Conservation (phyloP, 2,113 vertebrate genomes). For the Rhadina sibilatrix region DNA sequence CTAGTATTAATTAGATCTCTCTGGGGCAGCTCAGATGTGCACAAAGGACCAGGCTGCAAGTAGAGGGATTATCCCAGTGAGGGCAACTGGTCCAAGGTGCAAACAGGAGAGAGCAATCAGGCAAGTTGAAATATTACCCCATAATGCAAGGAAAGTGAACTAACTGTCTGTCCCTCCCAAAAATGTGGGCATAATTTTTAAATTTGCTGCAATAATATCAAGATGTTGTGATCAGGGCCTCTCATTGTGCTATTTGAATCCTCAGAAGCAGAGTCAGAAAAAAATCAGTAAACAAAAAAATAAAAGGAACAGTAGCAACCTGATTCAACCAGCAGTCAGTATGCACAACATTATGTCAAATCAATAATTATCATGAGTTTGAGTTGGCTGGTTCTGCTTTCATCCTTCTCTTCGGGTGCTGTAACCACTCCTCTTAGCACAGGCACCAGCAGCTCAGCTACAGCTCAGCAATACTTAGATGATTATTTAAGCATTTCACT, state of each 20-base stretch:
- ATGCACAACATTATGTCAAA: neutral
- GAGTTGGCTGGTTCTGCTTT: neutral
- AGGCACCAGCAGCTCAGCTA: neutral
- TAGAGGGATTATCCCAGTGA: neutral
- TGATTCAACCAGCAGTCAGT: neutral
- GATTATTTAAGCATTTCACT: neutral
- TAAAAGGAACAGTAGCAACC: neutral
- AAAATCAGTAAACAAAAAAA: neutral
- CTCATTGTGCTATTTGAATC: neutral
- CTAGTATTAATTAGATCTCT: neutral
- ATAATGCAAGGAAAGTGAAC: neutral
- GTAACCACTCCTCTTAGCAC: neutral
- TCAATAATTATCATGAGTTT: neutral
- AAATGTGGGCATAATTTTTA: neutral
- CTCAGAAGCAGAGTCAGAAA: neutral
- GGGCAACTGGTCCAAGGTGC: neutral
- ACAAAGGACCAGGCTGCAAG: neutral
- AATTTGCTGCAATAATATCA: neutral
- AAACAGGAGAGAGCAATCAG: neutral
- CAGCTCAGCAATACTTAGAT: neutral
- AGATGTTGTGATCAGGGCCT: neutral
- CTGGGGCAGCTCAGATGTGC: neutral
- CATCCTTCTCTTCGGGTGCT: neutral
- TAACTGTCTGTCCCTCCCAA: fast-evolving
- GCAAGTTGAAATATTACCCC: neutral